These are phyloP conservation scores for Euthynnus affinis DNA, from an alignment of 2,797 vertebrate species.

Conservation along the genomic window DNA sequence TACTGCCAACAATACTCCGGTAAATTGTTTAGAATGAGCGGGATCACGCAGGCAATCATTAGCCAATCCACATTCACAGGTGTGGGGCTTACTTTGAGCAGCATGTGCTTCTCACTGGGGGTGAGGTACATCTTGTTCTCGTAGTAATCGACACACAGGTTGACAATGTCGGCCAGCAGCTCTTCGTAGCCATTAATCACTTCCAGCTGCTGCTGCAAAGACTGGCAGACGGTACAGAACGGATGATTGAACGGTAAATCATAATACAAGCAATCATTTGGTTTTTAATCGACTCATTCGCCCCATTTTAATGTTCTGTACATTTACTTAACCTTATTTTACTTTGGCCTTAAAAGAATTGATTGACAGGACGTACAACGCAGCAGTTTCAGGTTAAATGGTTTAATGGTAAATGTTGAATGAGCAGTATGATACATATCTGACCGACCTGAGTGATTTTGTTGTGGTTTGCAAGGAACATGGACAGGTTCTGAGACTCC, in stretches of 20 bases:
- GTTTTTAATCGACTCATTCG: neutral
- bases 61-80: neutral
- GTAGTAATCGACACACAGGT: constrained; percentile 97
- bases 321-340: neutral
- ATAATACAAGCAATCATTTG: neutral
- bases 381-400: neutral
- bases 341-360: neutral
- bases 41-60: too few relatives aligned
- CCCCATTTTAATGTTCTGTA: neutral
- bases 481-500: constrained; percentile 98
- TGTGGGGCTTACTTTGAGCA: constrained; percentile 89
- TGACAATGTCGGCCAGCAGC: constrained; percentile 97
- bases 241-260: neutral
- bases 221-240: constrained; percentile 76
- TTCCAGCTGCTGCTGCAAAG: constrained; percentile 97
- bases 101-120: constrained; percentile 96
- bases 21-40: neutral
- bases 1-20: neutral
- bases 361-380: neutral
- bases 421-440: neutral
- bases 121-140: constrained; percentile 99
- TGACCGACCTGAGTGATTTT: constrained; percentile 96
- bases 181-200: constrained; percentile 97
- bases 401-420: neutral
- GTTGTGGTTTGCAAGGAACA: constrained; percentile 99